Evolutionary conservation across 2,113 vertebrate genomes (phyloP).

Genomic region (Numenius arquata): DNA sequence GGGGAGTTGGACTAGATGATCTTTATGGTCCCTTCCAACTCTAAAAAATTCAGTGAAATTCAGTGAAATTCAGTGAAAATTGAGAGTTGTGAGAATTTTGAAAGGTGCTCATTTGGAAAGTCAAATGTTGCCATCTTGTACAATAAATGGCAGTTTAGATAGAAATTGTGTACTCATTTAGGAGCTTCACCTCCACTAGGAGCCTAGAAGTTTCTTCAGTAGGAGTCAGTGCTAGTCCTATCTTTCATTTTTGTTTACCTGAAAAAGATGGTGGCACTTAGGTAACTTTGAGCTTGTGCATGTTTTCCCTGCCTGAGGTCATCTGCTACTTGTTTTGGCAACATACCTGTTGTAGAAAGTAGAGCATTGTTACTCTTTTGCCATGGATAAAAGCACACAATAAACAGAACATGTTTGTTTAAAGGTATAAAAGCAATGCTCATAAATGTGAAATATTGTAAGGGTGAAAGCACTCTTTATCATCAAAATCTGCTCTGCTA

Average conservation of each 20-base stretch:
- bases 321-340: slow-evolving; percentile 83
- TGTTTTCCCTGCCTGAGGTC: slow-evolving; percentile 82
- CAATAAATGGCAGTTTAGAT: not conserved
- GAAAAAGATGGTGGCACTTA: slow-evolving; percentile 85
- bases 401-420: not conserved
- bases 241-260: slow-evolving; percentile 69
- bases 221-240: not conserved
- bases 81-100: not conserved
- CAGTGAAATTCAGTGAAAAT: too few species aligned
- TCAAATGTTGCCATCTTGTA: not conserved
- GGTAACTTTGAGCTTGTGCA: slow-evolving; percentile 80
- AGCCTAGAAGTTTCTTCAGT: not conserved
- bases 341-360: slow-evolving; percentile 74
- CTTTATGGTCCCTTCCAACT: too few species aligned
- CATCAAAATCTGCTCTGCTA: not conserved
- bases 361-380: not conserved
- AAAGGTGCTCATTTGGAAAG: not conserved
- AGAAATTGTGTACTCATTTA: not conserved
- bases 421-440: not conserved
- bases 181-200: not conserved
- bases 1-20: too few species aligned
- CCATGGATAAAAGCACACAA: not conserved
- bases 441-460: not conserved
- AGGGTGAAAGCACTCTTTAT: not conserved
- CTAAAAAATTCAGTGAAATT: too few species aligned